Evolutionary conservation across 2,888 invertebrate species (phyloP).

Genomic region (Melanophora roralis): DNA sequence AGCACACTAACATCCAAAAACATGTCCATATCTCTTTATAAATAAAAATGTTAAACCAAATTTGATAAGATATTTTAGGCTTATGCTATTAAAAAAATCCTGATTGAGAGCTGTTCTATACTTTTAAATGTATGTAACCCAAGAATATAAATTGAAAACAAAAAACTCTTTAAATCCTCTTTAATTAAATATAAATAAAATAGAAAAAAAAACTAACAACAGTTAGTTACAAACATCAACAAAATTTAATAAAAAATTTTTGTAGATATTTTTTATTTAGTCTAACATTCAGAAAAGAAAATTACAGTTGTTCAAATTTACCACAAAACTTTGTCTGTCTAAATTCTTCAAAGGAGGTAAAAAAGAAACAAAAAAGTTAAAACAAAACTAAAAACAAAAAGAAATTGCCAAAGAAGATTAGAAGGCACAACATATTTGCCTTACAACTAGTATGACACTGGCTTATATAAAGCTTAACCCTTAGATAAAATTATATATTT

Average conservation of each 20-base stretch:
- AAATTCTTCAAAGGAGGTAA: slow-evolving; percentile 46
- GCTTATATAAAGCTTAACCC: slow-evolving; percentile 61
- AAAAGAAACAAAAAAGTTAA: neutral
- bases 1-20: too few species aligned
- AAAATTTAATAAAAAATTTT: slow-evolving; percentile 35
- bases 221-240: slow-evolving; percentile 48
- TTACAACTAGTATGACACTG: slow-evolving; percentile 58
- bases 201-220: slow-evolving; percentile 31
- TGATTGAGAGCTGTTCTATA: neutral
- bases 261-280: slow-evolving; percentile 29
- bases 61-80: neutral
- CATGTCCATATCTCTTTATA: too few species aligned
- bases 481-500: slow-evolving; percentile 32
- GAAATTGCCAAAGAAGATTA: slow-evolving; percentile 40
- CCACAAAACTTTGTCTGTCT: slow-evolving; percentile 60
- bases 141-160: slow-evolving; percentile 13
- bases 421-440: slow-evolving; percentile 60
- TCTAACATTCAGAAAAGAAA: slow-evolving; percentile 46
- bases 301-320: slow-evolving; percentile 60
- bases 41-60: neutral
- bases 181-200: slow-evolving; percentile 54
- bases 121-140: neutral
- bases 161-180: slow-evolving; percentile 44
- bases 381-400: neutral
- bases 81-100: neutral